Evolutionary conservation across 2,888 invertebrate genomes (phyloP), one percentile per base, ranked within the genome.

Genomic region (Pammene fasciana): DNA sequence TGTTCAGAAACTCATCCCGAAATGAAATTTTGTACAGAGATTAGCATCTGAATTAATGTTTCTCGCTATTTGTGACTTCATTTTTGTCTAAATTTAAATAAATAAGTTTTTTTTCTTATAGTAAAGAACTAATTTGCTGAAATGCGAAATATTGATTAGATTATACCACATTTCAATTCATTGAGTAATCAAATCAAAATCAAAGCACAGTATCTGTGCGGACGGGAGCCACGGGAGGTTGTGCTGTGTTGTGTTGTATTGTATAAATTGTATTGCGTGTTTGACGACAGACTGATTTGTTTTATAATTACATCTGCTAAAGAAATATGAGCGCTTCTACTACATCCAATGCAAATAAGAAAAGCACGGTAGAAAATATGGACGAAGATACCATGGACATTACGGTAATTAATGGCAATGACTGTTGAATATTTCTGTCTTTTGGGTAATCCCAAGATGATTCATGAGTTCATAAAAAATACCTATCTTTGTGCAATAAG

Each of bases 301-400:
- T 43, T 11, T 13, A 11, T 38, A 38, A 5, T 38, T 38, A 38
- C 8, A 43, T 43, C 5, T 38, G 9, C 18, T 26, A 1, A 10
- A 50, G 18, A 18, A 26, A 50, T 50, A 54, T 54, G 54, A 54
- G 13, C n/a, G 7, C 46, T 5, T n/a, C 45, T 1, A 34, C 55
- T 5, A 18, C 61, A 34, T 55, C 68, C 11, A 70, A 38, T 48
- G 5, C 46, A 48, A 65, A 52, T 36, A 70, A 46, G 41, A 65
- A 55, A 65, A 59, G 18, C 38, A 34, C 54, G 9, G 65, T 70
- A 10, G 70, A 70, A 70, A 70, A 55, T 46, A 70, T 70, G 70
- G 70, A 70, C 48, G 70, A 70, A 46, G 70, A 70, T 43, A 54
- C 54, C 26, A 55, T 60, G 65, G 70, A 70, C 10, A 54, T 46